Evolutionary conservation across 2,113 vertebrate genomes (phyloP).

Genomic region (Toxotes chatareus): DNA sequence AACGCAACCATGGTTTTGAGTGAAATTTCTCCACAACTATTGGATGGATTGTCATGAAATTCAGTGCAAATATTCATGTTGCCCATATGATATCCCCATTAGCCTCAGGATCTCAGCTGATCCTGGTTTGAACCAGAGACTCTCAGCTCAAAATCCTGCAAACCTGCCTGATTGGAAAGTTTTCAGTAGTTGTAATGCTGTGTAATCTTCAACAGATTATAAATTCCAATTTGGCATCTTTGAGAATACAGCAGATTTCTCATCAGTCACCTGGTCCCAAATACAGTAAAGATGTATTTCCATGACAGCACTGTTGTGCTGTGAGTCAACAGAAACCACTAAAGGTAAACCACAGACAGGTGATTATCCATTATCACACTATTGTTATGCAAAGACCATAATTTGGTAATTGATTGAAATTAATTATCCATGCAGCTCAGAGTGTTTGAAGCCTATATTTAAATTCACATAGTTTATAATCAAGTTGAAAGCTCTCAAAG

Average conservation of each 20-base stretch:
- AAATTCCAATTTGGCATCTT: not conserved
- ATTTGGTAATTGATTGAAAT: conserved; percentile 42
- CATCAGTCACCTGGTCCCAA: not conserved
- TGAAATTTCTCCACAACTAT: not conserved
- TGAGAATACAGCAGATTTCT: not conserved
- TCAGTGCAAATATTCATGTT: not conserved
- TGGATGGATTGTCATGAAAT: not conserved
- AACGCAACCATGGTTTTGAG: not conserved
- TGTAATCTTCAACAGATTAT: conserved; percentile 46
- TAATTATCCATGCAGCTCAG: conserved; percentile 44
- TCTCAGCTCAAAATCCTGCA: not conserved
- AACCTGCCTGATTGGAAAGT: conserved; percentile 29
- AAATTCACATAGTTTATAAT: conserved; percentile 33
- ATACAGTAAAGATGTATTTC: not conserved
- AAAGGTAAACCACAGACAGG: conserved; percentile 1
- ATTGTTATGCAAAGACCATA: conserved; percentile 26
- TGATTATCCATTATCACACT: conserved; percentile 4
- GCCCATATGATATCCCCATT: not conserved
- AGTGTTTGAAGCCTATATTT: conserved; percentile 35
- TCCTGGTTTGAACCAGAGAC: not conserved
- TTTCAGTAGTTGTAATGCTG: not conserved
- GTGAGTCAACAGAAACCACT: not conserved
- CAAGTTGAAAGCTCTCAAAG: conserved; percentile 8
- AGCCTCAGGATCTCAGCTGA: not conserved
- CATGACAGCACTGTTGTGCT: not conserved